Percentiles rank a stretch among this genome's conserved stretches.
phyloP scores from a whole-genome alignment of 1,140 invertebrate species.

The Drosophila setifemur region DNA sequence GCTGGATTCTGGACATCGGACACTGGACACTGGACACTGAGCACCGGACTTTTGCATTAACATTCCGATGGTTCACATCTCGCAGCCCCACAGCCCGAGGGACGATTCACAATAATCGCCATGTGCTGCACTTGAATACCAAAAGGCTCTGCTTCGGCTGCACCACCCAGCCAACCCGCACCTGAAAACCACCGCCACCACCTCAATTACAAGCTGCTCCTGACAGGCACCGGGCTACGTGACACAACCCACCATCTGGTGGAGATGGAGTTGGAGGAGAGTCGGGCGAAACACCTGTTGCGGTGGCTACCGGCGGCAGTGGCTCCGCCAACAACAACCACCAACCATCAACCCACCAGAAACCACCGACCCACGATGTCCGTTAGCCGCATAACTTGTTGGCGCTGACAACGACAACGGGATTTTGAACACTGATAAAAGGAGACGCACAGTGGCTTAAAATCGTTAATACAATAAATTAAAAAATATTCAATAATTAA shows the following conservation, averaged over 20 bases:
- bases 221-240: slow-evolving; percentile 63
- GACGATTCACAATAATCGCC: slow-evolving; percentile 45
- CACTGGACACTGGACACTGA: slow-evolving; percentile 11
- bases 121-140: slow-evolving; percentile 56
- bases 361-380: slow-evolving; percentile 18
- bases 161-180: neutral
- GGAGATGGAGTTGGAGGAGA: too few species aligned
- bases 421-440: slow-evolving; percentile 74
- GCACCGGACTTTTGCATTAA: slow-evolving; percentile 33
- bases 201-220: slow-evolving; percentile 72
- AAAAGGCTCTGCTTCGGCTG: slow-evolving; percentile 37
- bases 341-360: slow-evolving; percentile 2
- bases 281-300: slow-evolving; percentile 69
- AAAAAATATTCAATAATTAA: too few species aligned
- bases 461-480: too few species aligned
- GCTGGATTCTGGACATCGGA: slow-evolving; percentile 12
- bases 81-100: slow-evolving; percentile 5
- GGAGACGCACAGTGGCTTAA: too few species aligned
- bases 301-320: slow-evolving; percentile 36
- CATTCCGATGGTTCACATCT: slow-evolving; percentile 39
- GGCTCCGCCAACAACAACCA: slow-evolving; percentile 2
- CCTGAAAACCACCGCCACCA: slow-evolving; percentile 19
- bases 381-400: slow-evolving; percentile 74
- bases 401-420: slow-evolving; percentile 76
- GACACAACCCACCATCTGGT: slow-evolving; percentile 51